Evolutionary conservation across 2,888 invertebrate species (phyloP), one percentile per base, ranked within the genome.

Genomic region (Eilema sororculum): DNA sequence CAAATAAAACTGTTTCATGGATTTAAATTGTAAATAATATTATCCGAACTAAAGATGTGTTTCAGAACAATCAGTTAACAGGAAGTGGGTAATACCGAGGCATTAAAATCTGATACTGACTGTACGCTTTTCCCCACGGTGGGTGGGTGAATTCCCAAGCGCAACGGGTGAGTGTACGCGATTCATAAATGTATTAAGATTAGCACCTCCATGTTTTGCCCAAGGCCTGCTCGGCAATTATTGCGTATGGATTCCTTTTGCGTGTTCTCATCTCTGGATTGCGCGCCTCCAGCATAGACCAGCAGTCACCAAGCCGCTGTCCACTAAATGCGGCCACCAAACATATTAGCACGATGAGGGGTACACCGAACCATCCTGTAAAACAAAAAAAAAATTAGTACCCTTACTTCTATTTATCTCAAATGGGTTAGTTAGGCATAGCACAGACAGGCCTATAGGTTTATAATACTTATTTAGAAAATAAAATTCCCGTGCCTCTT

Each of bases 201-300:
- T 20, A 30, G 12, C 85, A 96, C 96, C 96, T 96, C 90, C 96
- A 96, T 77, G 91, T 91, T 77, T 91, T 94, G 28, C 97, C 97
- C 60, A 96, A 90, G 0, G 97, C 96, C 78, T 95, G 94, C 28
- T 96, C 94, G 0, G 96, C 97, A 71, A 97, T 97, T 64, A 96
- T 96, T 9, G 97, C 95, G 84, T 97, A 97, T 0, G 97, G 97
- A 86, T 97, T 96, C 68, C 97, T 91, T 74, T 96, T 96, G 57
- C 94, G 91, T 62, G 87, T 93, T 79, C 96, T 90, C 90, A 96
- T 96, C 78, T 96, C 95, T 0, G 96, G 96, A 84, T 96, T 96
- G 0, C 97, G 90, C 66, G 96, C 96, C 86, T 97, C 97, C 37
- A 97, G 86, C 64, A 97, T 96, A 57, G 96, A 93, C 97, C 97